Evolutionary conservation across 2,797 vertebrate species (phyloP).

Genomic region (Limnodromus scolopaceus): DNA sequence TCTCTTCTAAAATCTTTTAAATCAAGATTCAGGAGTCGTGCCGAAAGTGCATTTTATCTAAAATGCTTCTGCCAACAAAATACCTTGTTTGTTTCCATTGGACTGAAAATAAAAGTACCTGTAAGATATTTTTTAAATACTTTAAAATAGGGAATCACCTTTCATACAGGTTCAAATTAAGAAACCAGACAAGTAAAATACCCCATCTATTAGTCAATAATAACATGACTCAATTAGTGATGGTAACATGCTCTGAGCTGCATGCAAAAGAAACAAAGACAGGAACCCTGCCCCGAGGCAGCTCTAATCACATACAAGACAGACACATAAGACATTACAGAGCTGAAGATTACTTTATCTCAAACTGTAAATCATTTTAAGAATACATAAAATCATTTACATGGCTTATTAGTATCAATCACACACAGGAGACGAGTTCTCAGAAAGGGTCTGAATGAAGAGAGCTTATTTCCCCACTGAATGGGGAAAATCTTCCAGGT

Average conservation of each 20-base stretch:
- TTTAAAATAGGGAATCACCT: neutral
- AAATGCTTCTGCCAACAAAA: neutral
- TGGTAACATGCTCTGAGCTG: neutral
- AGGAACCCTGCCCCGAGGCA: neutral
- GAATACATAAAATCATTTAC: conserved; percentile 23
- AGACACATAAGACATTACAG: neutral
- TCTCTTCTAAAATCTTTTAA: neutral
- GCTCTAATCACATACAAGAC: neutral
- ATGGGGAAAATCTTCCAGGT: neutral
- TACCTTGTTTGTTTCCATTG: neutral
- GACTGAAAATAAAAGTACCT: neutral
- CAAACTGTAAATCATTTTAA: conserved; percentile 21
- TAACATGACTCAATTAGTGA: neutral
- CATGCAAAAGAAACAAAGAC: neutral
- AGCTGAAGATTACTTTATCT: conserved; percentile 22
- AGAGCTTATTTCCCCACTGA: neutral
- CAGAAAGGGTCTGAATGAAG: neutral
- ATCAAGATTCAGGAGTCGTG: neutral
- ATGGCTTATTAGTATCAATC: neutral
- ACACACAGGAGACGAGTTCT: neutral
- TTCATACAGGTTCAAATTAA: neutral
- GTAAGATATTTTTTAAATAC: neutral
- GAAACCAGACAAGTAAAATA: neutral
- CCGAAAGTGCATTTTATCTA: neutral
- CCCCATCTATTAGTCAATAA: neutral